Evolutionary conservation across 2,888 invertebrate genomes (phyloP), one percentile per base, ranked within the genome.

Genomic region (Thereva unica): DNA sequence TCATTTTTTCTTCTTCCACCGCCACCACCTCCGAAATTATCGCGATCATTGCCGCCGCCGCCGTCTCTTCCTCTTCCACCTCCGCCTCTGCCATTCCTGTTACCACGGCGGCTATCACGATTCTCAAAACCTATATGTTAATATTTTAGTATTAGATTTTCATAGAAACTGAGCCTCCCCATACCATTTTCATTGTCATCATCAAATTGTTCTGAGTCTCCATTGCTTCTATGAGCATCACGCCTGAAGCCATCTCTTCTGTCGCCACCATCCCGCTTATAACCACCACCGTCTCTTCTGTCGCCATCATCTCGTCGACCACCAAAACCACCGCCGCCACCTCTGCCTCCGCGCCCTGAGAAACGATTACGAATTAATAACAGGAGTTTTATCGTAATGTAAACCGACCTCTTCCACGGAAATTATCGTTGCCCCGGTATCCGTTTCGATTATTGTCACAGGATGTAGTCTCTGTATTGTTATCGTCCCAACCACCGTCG

Each of bases 231-330:
- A 5, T 67, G 72, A 61, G 75, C 75, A 2, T 71, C 45, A 0
- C 75, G 73, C 3, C 73, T 70, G n/a, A 69, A 66, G 34, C 68
- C 68, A 8, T 45, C 47, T 12, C 64, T 5, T 56, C 68, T 71
- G 44, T 59, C 70, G 6, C 73, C 71, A 6, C 74, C 72, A 50
- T 70, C 69, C 34, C 71, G 72, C 55, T 67, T 67, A 34, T 70
- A 69, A 50, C 69, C 67, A 50, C 69, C 67, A 45, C 72, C 67
- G 45, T 68, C 70, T 9, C 79, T 72, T 34, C 78, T 77, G 76
- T 75, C 78, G 77, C 73, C 45, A 76, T 78, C n/a, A 78, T 72
- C 55, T 0, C 80, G 76, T 0, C 82, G 81, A 0, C 80, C 77
- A 1, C 82, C 74, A 0, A 82, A 79, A 0, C 82, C 55, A 0